phyloP scores from a whole-genome alignment of 2,797 vertebrate species.

The Halcyon leucocephala region DNA sequence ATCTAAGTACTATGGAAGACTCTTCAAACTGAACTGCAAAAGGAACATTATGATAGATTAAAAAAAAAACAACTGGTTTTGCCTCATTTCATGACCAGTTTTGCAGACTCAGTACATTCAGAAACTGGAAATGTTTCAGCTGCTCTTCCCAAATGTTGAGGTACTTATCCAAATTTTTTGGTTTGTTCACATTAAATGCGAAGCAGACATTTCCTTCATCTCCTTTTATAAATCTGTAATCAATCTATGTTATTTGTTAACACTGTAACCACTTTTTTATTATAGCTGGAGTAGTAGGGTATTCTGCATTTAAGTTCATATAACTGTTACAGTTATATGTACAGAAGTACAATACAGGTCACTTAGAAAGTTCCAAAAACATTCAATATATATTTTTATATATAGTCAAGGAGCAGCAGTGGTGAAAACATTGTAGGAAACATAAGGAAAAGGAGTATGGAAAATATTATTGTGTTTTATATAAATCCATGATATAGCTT shows the following conservation, averaged over 20 bases:
- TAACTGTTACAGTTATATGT: background rate
- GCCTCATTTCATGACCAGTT: background rate
- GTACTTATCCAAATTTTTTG: slow-evolving; percentile 18
- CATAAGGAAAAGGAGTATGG: background rate
- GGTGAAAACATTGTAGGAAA: background rate
- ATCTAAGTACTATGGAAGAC: background rate
- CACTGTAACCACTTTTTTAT: background rate
- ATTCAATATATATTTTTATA: background rate
- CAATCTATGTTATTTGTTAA: background rate
- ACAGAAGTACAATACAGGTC: background rate
- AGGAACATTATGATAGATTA: background rate
- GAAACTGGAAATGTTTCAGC: slow-evolving; percentile 15
- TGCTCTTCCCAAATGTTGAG: slow-evolving; percentile 5
- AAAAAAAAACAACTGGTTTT: background rate
- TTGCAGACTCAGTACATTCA: slow-evolving; percentile 2
- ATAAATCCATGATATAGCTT: background rate
- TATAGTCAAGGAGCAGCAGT: background rate
- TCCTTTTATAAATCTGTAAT: slow-evolving; percentile 21
- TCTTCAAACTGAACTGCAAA: background rate
- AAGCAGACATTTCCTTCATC: slow-evolving; percentile 43
- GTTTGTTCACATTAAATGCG: background rate
- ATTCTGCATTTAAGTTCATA: background rate
- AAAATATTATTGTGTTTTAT: background rate
- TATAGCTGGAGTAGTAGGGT: background rate
- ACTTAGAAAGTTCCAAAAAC: background rate